Evolutionary conservation across 2,797 vertebrate species (phyloP), one percentile per base, ranked within the genome.

Genomic region (Spheniscus humboldti): DNA sequence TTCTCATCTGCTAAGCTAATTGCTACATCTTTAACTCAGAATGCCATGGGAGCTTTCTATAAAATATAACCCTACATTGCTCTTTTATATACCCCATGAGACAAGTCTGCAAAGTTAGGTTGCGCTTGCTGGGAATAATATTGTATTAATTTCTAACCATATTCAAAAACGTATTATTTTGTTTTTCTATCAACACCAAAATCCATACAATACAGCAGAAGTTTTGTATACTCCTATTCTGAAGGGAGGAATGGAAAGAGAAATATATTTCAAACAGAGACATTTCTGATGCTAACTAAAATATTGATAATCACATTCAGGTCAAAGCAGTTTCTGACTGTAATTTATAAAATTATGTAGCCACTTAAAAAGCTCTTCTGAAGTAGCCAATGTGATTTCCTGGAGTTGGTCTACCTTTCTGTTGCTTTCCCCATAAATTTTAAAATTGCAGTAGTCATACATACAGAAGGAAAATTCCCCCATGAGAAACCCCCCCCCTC

Each of bases 1-100:
- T 84, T 80, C 93, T 94, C 82, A 82, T 87, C 96, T 79, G 94
- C 92, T 72, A 24, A 92, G 92, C 92, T 98, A 96, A 97, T 94
- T 88, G 86, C 96, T 94, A 50, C 86, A 78, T 55, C 78, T 93
- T 33, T 37, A 43, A 66, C 86, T 96, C 19, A 1, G 39, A 60
- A 86, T n/a, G 22, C 97, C 69, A 7, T 3, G 68, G 94, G 97
- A 97, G 94, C 79, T 75, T 93, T 85, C 90, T 39, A 88, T 57
- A 96, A 96, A 97, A 74, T 25, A 83, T 3, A 97, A 68, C 87
- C 90, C 94, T 91, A 82, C 92, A 82, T 50, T 97, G 96, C 96
- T 98, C 98, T 97, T 97, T 97, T 94, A 81, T 81, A 55, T 45
- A 92, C 17, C 93, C 90, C 93, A 28, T 0, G 55, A 93, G 94